phyloP scores from a whole-genome alignment of 2,797 vertebrate genomes.

The Pipistrellus kuhlii region DNA sequence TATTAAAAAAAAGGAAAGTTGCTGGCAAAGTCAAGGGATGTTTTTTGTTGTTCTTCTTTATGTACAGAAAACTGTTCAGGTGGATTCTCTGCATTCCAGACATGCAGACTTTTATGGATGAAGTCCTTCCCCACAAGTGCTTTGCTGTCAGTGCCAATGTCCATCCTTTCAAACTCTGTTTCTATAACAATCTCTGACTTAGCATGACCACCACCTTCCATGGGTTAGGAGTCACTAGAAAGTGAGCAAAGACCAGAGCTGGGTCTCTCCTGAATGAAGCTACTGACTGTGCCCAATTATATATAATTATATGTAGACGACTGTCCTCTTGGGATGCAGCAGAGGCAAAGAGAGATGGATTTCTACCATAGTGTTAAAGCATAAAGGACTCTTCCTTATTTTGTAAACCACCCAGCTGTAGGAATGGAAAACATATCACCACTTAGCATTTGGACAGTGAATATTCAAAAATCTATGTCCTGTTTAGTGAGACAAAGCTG shows the following conservation, averaged over 20 bases:
- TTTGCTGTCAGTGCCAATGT: constrained; percentile 39
- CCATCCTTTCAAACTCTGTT: constrained; percentile 68
- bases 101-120: constrained; percentile 6
- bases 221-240: constrained; percentile 65
- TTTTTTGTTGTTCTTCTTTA: constrained; percentile 15
- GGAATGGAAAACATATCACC: constrained; percentile 55
- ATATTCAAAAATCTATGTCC: constrained; percentile 23
- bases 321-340: constrained; percentile 21
- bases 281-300: constrained; percentile 41
- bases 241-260: constrained; percentile 54
- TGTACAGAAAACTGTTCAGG: not conserved
- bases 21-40: not conserved
- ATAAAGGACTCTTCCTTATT: constrained; percentile 60
- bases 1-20: constrained; percentile 66
- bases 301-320: constrained; percentile 61
- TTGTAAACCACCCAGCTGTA: constrained; percentile 63
- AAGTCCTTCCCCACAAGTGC: constrained; percentile 37
- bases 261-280: constrained; percentile 34
- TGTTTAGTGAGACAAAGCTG: constrained; percentile 46
- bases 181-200: constrained; percentile 69
- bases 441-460: constrained; percentile 62
- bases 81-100: constrained; percentile 27
- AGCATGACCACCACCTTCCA: constrained; percentile 56
- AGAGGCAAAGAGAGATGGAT: constrained; percentile 50
- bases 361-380: constrained; percentile 60